These are phyloP conservation scores for Papilio helenus DNA, from an alignment of 1,140 invertebrate species.

Conservation along the genomic window DNA sequence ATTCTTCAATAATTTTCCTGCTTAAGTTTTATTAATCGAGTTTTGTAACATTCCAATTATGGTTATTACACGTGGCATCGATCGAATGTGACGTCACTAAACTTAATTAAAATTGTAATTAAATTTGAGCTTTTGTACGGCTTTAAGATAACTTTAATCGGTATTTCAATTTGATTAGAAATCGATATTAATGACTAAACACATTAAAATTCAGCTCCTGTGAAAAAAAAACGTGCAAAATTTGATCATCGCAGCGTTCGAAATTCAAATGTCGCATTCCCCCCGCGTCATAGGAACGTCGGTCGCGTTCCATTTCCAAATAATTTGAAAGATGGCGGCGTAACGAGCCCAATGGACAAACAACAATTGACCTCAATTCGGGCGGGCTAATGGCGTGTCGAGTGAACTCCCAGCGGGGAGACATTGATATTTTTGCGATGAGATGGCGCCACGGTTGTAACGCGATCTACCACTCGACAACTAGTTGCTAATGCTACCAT, in stretches of 20 bases:
- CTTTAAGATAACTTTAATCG: too few species aligned
- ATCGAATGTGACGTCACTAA: neutral
- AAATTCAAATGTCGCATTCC: constrained; percentile 23
- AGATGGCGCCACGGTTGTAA: constrained; percentile 32
- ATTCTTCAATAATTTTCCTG: neutral
- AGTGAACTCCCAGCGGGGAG: constrained; percentile 44
- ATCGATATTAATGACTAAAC: neutral
- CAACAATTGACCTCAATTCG: constrained; percentile 73
- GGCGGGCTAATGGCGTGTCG: constrained; percentile 55
- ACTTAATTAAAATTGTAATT: neutral
- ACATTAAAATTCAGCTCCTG: neutral
- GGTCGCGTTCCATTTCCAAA: constrained; percentile 62
- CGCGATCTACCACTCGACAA: constrained; percentile 11
- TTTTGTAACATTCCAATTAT: neutral
- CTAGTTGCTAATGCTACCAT: neutral
- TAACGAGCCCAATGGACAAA: constrained; percentile 66
- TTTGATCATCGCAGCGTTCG: constrained; percentile 29
- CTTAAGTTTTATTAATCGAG: neutral
- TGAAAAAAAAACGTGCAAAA: constrained; percentile 7
- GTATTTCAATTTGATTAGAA: neutral
- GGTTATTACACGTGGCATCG: neutral
- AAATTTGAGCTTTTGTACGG: too few species aligned
- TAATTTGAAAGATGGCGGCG: constrained; percentile 65
- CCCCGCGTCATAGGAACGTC: constrained; percentile 8
- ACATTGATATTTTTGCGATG: constrained; percentile 39